phyloP scores from a whole-genome alignment of 1,140 invertebrate species.

The Ceratoteleas bidentatus region DNA sequence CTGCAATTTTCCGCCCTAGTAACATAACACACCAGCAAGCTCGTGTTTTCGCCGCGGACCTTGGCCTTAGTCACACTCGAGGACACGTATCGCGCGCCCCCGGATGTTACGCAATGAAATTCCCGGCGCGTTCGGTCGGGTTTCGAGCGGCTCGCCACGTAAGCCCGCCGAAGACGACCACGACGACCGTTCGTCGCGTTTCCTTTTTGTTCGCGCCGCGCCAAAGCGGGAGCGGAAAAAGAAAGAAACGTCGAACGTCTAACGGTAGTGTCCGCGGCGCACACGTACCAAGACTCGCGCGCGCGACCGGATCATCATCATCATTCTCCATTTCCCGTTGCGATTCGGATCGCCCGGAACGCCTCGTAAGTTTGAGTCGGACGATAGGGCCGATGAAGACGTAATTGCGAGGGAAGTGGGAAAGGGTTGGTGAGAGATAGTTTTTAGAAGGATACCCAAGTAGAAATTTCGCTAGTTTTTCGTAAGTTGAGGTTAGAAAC shows the following conservation, averaged over 20 bases:
- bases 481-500: no score
- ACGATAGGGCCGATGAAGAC: no score
- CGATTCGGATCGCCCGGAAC: slow-evolving; percentile 6
- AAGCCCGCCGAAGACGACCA: slow-evolving; percentile 2
- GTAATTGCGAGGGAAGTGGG: no score
- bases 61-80: slow-evolving; percentile 46
- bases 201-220: slow-evolving; percentile 11
- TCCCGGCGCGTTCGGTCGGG: slow-evolving; percentile 2
- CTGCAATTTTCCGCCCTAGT: no score
- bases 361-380: slow-evolving; percentile 21
- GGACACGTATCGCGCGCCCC: slow-evolving; percentile 2
- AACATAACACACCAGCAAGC: no score
- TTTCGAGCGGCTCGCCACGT: neutral
- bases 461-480: no score
- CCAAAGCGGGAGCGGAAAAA: neutral
- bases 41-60: slow-evolving; percentile 28
- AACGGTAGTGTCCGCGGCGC: slow-evolving; percentile 27
- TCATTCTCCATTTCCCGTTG: slow-evolving; percentile 33
- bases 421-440: neutral
- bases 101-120: slow-evolving; percentile 33
- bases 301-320: slow-evolving; percentile 9
- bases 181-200: neutral
- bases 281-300: slow-evolving; percentile 20
- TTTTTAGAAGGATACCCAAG: no score
- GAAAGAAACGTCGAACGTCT: slow-evolving; percentile 2